Evolutionary conservation across 2,113 vertebrate species (phyloP).

Genomic region (Neofelis nebulosa): DNA sequence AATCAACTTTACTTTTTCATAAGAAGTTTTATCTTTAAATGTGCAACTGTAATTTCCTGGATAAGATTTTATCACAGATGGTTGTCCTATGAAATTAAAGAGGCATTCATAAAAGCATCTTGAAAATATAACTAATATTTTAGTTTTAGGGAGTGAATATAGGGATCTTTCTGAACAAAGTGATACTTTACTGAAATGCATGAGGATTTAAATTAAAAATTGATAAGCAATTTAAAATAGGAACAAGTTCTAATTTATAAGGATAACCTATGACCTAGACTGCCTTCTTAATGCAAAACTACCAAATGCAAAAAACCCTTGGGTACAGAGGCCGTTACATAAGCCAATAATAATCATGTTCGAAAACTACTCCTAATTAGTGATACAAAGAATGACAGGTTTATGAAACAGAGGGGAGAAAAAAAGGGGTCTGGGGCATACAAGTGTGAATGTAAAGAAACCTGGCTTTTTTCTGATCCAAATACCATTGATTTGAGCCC

Average conservation of each 20-base stretch:
- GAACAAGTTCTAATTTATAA: background rate
- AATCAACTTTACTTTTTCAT: conserved; percentile 43
- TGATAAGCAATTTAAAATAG: background rate
- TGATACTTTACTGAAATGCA: background rate
- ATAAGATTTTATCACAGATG: conserved; percentile 74
- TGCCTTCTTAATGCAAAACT: background rate
- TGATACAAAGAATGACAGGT: background rate
- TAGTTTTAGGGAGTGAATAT: background rate
- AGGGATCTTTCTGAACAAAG: background rate
- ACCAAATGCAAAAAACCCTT: background rate
- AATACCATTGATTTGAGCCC: background rate
- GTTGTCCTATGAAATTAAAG: conserved; percentile 44
- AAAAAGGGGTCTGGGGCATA: background rate
- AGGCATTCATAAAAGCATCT: background rate
- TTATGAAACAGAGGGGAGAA: background rate
- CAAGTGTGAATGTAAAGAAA: background rate
- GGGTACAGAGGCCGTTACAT: background rate
- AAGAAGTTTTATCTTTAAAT: conserved; percentile 42
- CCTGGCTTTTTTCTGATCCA: background rate
- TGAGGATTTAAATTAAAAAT: background rate
- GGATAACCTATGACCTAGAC: background rate
- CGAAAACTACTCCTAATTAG: background rate
- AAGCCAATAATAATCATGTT: background rate
- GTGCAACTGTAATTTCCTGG: conserved; percentile 70
- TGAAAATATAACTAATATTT: background rate